Conservation (phyloP, 2,113 vertebrate species). For the Hippocampus mohnikei region DNA sequence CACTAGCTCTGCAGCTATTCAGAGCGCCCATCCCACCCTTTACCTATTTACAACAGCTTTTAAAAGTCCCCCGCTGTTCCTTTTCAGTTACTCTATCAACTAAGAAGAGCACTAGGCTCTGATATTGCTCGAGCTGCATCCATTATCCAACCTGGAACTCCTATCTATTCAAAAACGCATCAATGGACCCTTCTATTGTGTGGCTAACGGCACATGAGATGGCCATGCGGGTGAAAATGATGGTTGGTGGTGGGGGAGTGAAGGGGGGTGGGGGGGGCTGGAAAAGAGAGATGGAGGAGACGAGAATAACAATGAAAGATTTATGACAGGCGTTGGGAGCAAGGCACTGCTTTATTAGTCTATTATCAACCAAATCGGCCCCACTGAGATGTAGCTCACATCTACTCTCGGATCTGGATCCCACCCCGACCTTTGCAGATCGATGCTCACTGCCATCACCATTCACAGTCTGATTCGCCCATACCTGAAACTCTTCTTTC, state of each 20-base stretch:
- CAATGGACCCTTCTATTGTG: constrained; percentile 21
- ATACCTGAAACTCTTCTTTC: too few species aligned
- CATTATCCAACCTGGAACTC: constrained; percentile 27
- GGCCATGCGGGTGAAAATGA: constrained; percentile 25
- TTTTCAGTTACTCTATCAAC: constrained; percentile 29
- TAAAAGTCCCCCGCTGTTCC: constrained; percentile 8
- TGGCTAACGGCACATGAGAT: constrained; percentile 33
- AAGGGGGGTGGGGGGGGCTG: not conserved
- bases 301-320: constrained; percentile 65
- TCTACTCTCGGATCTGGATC: constrained; percentile 29
- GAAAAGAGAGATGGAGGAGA: constrained; percentile 25
- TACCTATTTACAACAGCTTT: constrained; percentile 18
- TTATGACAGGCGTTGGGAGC: constrained; percentile 61
- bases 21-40: not conserved
- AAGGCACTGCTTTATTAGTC: constrained; percentile 59
- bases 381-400: constrained; percentile 45
- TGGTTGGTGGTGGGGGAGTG: constrained; percentile 12
- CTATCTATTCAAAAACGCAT: constrained; percentile 39
- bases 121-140: constrained; percentile 3
- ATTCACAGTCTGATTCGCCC: constrained; percentile 17
- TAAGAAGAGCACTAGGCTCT: constrained; percentile 28
- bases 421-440: constrained; percentile 30
- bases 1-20: too few species aligned
- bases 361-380: constrained; percentile 67
- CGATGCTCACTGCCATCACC: constrained; percentile 24